Base-by-base conservation (phyloP, 2,888 invertebrate species). In the Dasypolia templi region DNA sequence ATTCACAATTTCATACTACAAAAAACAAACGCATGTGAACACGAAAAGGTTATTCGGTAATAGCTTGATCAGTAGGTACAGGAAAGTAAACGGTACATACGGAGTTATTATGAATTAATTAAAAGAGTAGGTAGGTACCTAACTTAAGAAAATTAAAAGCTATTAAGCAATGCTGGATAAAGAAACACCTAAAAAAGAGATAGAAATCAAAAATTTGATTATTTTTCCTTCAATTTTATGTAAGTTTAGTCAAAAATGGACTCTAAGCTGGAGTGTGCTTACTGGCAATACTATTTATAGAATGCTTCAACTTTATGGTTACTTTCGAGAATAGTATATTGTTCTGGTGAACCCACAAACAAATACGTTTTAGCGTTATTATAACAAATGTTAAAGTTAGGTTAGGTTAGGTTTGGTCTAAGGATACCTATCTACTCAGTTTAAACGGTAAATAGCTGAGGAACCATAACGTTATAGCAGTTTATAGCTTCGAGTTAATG, bases 401-500 rank as follows among this genome's bases (percentile, higher is more conserved):
- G 19, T 67, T 67, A 7, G 19, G n/a, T 29, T 35, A 76, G 14
- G 35, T 46, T 44, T 64, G 22, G n/a, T 32, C 3, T 71, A 22
- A 39, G 29, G 26, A 49, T 22, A 29, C 22, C 14, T 35, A 59
- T 19, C 26, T 39, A 42, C 17, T 44, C 9, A 35, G 42, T n/a
- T 44, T 29, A 35, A 44, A 73, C 65, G 44, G 73, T 64, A 65
- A 62, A 75, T 22, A 51, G 22, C n/a, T 22, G 4, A 67, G 19
- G 19, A 17, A 19, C 19, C 17, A 44, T 55, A 71, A 29, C 66
- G 29, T 12, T 39, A 17, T 5, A 39, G 68, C 39, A 77, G 22
- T 55, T 56, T 42, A 67, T 67, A 67, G 29, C 68, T 67, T 29
- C 1, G 22, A 44, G 9, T 76, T 73, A 44, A 73, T 76, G 65